These are phyloP conservation scores for Psilanteris sp. DNA, from an alignment of 1,140 invertebrate genomes.

Conservation along the genomic window DNA sequence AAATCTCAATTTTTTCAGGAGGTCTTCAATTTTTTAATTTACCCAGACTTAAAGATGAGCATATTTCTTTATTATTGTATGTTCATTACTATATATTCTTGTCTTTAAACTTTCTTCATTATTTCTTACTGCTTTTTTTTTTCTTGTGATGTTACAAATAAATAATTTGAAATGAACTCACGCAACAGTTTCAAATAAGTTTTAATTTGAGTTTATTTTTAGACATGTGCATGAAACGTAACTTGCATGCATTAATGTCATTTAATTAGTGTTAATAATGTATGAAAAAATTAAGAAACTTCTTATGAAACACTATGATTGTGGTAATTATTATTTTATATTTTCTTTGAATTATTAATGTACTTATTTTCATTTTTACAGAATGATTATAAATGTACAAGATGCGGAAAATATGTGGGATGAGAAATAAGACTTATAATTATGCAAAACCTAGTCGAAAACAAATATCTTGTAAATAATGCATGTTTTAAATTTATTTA, in stretches of 20 bases:
- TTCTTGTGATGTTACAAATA: no score
- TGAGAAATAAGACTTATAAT: constrained; percentile 51
- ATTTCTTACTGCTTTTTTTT: no score
- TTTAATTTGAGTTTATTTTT: no score
- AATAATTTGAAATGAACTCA: no score
- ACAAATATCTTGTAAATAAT: no score
- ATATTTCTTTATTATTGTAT: constrained; percentile 24
- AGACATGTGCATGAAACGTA: not conserved
- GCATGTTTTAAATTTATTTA: no score
- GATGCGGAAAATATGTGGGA: constrained; percentile 39
- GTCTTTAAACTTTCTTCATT: no score
- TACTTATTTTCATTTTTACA: constrained; percentile 22
- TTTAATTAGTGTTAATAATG: constrained; percentile 1
- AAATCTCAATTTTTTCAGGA: constrained; percentile 36
- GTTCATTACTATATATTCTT: constrained; percentile 3
- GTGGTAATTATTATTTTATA: not conserved
- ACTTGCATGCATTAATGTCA: constrained; percentile 5
- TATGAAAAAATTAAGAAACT: not conserved
- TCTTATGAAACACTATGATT: no score
- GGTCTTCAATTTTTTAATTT: constrained; percentile 27
- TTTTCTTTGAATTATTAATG: not conserved
- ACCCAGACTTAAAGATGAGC: constrained; percentile 4
- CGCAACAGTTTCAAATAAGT: no score
- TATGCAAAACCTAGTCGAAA: no score
- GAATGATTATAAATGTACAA: constrained; percentile 37